Percentiles rank a stretch among this genome's conserved stretches.
These are phyloP conservation scores for Ommatoiulus sabulosus DNA, from an alignment of 2,888 invertebrate genomes.

Conservation along the genomic window DNA sequence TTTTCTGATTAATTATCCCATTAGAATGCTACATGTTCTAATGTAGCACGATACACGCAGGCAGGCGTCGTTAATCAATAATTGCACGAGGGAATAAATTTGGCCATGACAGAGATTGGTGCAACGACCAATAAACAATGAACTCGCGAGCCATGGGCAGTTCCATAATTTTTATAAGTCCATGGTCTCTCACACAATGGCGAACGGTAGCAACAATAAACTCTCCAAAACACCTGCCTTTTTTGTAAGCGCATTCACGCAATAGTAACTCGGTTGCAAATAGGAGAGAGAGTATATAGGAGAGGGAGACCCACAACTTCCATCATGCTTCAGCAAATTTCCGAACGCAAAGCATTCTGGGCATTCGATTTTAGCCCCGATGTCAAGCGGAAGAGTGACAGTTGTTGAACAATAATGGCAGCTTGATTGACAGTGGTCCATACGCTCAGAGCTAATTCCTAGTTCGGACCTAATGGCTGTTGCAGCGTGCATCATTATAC, in stretches of 20 bases:
- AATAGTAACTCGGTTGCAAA: constrained; percentile 15
- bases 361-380: background rate
- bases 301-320: constrained; percentile 35
- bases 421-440: constrained; percentile 4
- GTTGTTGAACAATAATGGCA: background rate
- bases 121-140: background rate
- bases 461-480: background rate
- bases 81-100: background rate
- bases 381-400: constrained; percentile 1
- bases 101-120: background rate
- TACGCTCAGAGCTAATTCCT: background rate
- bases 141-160: background rate
- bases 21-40: no score
- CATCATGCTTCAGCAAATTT: constrained; percentile 20
- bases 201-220: constrained; percentile 33
- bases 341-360: constrained; percentile 7
- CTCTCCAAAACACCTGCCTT: constrained; percentile 29
- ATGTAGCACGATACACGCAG: no score
- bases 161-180: constrained; percentile 16
- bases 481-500: background rate
- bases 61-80: background rate
- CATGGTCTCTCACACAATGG: background rate
- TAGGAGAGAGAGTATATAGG: no score
- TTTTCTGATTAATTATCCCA: no score
- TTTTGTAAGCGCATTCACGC: constrained; percentile 36